Percentiles rank a stretch among this genome's conserved stretches.
Evolutionary conservation across 1,140 invertebrate species (phyloP).

Genomic region (Adoxophyes honmai): DNA sequence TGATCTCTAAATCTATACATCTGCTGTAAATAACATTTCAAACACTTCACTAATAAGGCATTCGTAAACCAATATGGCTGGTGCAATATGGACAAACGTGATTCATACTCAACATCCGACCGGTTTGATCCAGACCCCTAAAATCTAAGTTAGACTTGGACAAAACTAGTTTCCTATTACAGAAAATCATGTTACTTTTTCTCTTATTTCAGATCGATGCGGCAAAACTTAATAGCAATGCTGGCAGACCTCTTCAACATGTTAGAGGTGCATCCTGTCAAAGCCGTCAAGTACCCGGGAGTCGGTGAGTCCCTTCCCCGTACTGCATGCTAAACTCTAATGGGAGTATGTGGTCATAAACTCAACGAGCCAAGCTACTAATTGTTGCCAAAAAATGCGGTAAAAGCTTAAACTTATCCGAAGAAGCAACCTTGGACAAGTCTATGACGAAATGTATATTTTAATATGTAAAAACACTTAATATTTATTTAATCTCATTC

Average conservation of each 20-base stretch:
- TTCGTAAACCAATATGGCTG: too few relatives aligned
- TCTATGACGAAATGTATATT: not conserved
- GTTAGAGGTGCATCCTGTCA: conserved; percentile 94
- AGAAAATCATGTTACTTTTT: conserved; percentile 7
- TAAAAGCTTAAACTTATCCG: conserved; percentile 27
- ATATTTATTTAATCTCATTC: not conserved
- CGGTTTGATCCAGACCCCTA: too few relatives aligned
- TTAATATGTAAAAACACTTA: not conserved
- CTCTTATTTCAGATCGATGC: conserved; percentile 85
- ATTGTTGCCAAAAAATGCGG: conserved; percentile 31
- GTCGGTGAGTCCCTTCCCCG: conserved; percentile 54
- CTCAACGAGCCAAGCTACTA: conserved; percentile 65
- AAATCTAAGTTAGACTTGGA: too few relatives aligned
- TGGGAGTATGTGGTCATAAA: conserved; percentile 77
- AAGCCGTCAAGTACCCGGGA: conserved; percentile 90
- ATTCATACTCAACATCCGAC: too few relatives aligned
- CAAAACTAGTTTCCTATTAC: too few relatives aligned
- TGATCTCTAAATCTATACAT: too few relatives aligned
- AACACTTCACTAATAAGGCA: too few relatives aligned
- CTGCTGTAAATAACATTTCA: too few relatives aligned
- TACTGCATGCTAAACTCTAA: conserved; percentile 63
- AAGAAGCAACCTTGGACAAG: conserved; percentile 33
- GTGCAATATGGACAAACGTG: too few relatives aligned
- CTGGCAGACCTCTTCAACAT: conserved; percentile 97
- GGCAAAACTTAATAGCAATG: conserved; percentile 95